These are phyloP conservation scores for Drosophila seclusa DNA, from an alignment of 2,888 invertebrate species.

Conservation along the genomic window DNA sequence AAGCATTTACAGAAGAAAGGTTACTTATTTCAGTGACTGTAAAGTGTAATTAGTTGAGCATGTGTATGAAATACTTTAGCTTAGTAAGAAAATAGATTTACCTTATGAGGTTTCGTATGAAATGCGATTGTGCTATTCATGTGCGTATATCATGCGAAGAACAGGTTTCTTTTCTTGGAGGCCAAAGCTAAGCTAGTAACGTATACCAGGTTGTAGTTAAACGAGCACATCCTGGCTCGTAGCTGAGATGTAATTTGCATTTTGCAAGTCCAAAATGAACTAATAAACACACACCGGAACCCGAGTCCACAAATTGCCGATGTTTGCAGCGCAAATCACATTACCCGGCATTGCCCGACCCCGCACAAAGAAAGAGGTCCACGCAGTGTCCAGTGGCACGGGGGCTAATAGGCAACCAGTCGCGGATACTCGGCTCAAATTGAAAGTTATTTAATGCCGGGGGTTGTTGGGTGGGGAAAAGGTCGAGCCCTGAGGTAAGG, in stretches of 20 bases:
- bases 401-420: conserved; percentile 66
- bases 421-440: conserved; percentile 74
- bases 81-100: not conserved
- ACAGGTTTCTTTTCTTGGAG: not conserved
- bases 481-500: conserved; percentile 17
- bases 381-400: conserved; percentile 46
- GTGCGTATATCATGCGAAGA: not conserved
- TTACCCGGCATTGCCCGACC: conserved; percentile 29
- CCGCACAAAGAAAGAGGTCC: conserved; percentile 36
- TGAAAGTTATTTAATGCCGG: conserved; percentile 77
- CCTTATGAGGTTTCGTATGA: not conserved
- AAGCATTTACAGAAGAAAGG: not conserved
- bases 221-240: conserved; percentile 1
- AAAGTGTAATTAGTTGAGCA: not conserved
- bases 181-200: not conserved
- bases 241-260: conserved; percentile 61
- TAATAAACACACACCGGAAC: conserved; percentile 72
- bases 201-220: not conserved
- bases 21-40: not conserved
- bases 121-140: not conserved
- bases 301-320: conserved; percentile 72
- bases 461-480: conserved; percentile 1
- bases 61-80: not conserved
- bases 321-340: conserved; percentile 53
- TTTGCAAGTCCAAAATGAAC: conserved; percentile 60